Evolutionary conservation across 2,888 invertebrate genomes (phyloP).

Genomic region (Drosophila cognata): DNA sequence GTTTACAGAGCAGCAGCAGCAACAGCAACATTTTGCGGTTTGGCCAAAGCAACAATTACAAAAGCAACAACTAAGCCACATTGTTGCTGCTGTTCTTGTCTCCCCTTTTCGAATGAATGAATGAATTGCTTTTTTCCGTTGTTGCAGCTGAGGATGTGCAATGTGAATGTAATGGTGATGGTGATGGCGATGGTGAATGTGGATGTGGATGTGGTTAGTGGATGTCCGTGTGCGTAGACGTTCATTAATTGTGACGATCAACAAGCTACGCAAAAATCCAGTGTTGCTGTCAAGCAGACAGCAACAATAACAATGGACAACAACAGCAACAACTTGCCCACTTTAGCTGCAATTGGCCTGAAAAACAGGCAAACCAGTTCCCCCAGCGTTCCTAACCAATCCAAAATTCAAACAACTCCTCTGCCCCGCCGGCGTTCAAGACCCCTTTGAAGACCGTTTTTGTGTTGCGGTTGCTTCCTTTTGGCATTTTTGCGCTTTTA

Average conservation of each 20-base stretch:
- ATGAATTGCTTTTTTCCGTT: slow-evolving; percentile 81
- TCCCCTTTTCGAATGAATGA: slow-evolving; percentile 66
- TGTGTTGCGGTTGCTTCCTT: slow-evolving; percentile 67
- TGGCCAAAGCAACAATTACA: slow-evolving; percentile 72
- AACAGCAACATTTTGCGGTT: slow-evolving; percentile 74
- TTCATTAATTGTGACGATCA: slow-evolving; percentile 83
- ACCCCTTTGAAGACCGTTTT: slow-evolving; percentile 36
- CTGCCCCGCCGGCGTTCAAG: neutral
- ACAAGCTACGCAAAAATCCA: slow-evolving; percentile 79
- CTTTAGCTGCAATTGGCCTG: slow-evolving; percentile 58
- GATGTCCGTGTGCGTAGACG: slow-evolving; percentile 77
- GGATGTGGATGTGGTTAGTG: slow-evolving; percentile 58
- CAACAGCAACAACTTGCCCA: slow-evolving; percentile 25
- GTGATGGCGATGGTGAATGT: slow-evolving; percentile 1
- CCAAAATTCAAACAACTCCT: slow-evolving; percentile 19
- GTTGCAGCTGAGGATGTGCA: slow-evolving; percentile 60
- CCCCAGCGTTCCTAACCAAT: slow-evolving; percentile 35
- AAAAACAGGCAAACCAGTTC: slow-evolving; percentile 51
- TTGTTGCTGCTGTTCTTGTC: slow-evolving; percentile 50
- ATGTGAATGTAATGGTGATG: slow-evolving; percentile 49
- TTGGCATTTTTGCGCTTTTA: slow-evolving; percentile 77
- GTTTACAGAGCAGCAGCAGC: slow-evolving; percentile 48
- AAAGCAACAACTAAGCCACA: slow-evolving; percentile 56
- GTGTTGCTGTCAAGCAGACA: slow-evolving; percentile 32
- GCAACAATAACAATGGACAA: slow-evolving; percentile 54